Percentiles rank a stretch among this genome's conserved stretches.
phyloP scores from a whole-genome alignment of 2,888 invertebrate species.

The Hymenopus coronatus region DNA sequence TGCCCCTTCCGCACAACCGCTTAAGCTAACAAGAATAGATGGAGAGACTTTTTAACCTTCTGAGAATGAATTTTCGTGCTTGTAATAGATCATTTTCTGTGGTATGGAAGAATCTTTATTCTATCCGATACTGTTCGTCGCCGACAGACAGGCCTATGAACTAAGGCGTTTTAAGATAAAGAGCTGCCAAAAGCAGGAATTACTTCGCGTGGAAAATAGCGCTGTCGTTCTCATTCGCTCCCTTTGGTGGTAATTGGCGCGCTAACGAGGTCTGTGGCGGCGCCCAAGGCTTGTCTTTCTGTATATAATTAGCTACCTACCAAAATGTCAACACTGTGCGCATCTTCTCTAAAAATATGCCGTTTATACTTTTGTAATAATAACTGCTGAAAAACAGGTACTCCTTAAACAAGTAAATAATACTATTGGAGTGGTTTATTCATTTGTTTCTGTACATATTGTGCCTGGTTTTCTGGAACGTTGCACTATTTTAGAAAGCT shows the following conservation, averaged over 20 bases:
- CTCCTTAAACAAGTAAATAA: too few relatives aligned
- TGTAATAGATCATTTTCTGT: too few relatives aligned
- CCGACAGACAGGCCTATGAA: not conserved
- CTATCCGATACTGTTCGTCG: not conserved
- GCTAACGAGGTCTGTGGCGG: not conserved
- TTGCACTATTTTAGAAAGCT: too few relatives aligned
- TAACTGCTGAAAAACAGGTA: too few relatives aligned
- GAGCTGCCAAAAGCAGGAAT: not conserved
- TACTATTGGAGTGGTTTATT: too few relatives aligned
- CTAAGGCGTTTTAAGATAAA: not conserved
- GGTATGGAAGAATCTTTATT: not conserved
- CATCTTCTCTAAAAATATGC: not conserved
- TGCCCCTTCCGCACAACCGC: too few relatives aligned
- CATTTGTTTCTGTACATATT: too few relatives aligned
- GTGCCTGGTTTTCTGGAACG: too few relatives aligned
- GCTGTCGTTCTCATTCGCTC: not conserved
- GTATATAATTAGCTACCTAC: not conserved
- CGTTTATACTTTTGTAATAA: too few relatives aligned
- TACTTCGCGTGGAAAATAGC: not conserved
- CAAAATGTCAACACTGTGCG: not conserved
- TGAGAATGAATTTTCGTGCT: too few relatives aligned
- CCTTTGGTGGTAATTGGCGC: not conserved
- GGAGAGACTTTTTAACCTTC: too few relatives aligned
- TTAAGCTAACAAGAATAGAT: too few relatives aligned
- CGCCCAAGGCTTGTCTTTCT: not conserved